Evolutionary conservation across 2,113 vertebrate species (phyloP), one percentile per base, ranked within the genome.

Genomic region (Cephalopholis sonnerati): DNA sequence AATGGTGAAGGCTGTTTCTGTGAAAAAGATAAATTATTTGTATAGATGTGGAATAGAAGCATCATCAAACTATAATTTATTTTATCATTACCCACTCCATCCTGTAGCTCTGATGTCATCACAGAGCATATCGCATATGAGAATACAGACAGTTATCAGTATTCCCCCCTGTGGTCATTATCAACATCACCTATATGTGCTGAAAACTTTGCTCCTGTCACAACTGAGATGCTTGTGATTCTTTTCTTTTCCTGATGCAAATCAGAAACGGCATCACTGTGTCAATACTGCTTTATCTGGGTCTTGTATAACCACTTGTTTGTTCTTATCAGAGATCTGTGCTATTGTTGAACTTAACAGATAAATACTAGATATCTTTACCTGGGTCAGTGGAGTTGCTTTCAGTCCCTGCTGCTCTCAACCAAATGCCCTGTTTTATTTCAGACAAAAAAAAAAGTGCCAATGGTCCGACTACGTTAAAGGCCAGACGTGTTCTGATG

Each of bases 21-120:
- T 94, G 93, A 93, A 91, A 89, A 84, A 76, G 41, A 83, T 84
- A 92, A 91, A 84, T 94, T 92, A 94, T 94, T 95, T 93, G 79
- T 92, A 83, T 85, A 82, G 89, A 87, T 81, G 71, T 79, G 83
- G 39, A 79, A 29, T 79, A 79, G 74, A 91, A 80, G 25, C 74
- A 81, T 92, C 74, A 58, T 85, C 63, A 78, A 84, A 80, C 78
- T 87, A 55, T 94, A 94, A 94, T 92, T 93, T 94, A 94, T 93
- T 94, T 93, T 54, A 85, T 77, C 79, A 54, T 63, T 6, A 39
- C 58, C 9, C 29, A 69, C 59, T 78, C 89, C 41, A n/a, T 50
- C 18, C 32, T 69, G n/a, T 73, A 58, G 64, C 77, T 79, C 81
- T 81, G 84, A n/a, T 57, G 73, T 48, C 32, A 36, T 75, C 74